These are phyloP conservation scores for Patella caerulea DNA, from an alignment of 2,888 invertebrate species.

Conservation along the genomic window DNA sequence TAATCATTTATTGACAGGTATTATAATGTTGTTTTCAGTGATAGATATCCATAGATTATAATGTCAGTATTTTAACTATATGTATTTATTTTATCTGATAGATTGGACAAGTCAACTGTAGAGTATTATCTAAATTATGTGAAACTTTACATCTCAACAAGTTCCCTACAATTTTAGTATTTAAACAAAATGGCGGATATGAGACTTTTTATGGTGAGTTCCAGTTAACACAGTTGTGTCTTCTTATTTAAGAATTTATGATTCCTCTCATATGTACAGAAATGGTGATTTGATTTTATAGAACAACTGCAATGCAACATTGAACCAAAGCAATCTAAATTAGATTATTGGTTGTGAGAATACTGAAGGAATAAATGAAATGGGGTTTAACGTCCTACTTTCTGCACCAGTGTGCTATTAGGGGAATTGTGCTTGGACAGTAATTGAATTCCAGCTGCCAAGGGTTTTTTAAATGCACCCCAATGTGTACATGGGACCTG, in stretches of 20 bases:
- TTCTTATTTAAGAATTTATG: background rate
- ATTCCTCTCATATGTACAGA: no score
- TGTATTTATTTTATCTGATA: conserved; percentile 32
- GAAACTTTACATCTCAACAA: conserved; percentile 70
- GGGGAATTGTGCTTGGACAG: no score
- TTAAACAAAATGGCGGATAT: conserved; percentile 83
- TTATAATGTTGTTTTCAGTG: background rate
- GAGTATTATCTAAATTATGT: conserved; percentile 64
- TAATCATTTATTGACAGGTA: no score
- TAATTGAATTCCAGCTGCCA: no score
- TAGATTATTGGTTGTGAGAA: background rate
- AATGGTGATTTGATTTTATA: no score
- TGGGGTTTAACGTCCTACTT: no score
- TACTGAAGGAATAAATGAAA: no score
- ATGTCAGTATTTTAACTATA: background rate
- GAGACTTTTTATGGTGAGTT: conserved; percentile 80
- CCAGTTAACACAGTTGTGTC: background rate
- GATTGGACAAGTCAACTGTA: conserved; percentile 72
- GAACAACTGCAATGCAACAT: no score
- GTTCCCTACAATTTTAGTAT: conserved; percentile 80
- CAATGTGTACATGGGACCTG: no score
- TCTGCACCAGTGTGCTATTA: no score
- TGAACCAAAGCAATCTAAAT: background rate
- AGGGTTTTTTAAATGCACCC: no score
- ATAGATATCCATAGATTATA: background rate